Conservation (phyloP, 2,113 vertebrate species). For the Otocyon megalotis region DNA sequence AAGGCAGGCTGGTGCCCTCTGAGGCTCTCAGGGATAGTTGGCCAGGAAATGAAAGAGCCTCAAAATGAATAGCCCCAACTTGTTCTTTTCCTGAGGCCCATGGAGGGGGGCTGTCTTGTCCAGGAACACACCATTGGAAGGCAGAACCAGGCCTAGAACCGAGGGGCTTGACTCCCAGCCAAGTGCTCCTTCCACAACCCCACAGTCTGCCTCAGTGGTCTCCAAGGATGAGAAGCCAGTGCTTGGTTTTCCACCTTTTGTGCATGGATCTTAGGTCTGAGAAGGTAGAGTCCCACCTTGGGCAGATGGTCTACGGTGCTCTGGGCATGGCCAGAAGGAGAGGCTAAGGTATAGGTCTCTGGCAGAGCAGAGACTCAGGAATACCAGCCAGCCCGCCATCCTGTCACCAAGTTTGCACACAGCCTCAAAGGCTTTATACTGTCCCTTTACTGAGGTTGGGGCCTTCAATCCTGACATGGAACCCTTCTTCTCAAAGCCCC, state of each 20-base stretch:
- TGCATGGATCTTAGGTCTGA: neutral
- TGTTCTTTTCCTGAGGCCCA: neutral
- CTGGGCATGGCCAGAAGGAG: neutral
- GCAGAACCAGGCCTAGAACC: neutral
- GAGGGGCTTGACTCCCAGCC: neutral
- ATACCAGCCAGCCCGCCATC: neutral
- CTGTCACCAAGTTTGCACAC: neutral
- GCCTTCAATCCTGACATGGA: neutral
- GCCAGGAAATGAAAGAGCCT: neutral
- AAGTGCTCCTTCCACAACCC: neutral
- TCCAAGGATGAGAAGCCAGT: neutral
- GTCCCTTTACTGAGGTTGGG: neutral
- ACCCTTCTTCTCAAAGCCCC: neutral
- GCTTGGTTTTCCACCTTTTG: neutral
- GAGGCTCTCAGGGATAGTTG: neutral
- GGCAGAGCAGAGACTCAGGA: neutral
- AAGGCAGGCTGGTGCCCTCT: neutral
- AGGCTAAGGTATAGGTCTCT: neutral
- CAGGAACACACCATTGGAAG: neutral
- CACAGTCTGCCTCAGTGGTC: neutral
- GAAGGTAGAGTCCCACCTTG: neutral
- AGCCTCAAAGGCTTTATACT: neutral
- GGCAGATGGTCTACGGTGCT: neutral
- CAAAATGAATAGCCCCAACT: no score
- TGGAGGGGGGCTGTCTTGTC: neutral